These are phyloP conservation scores for Enchytraeus crypticus DNA, from an alignment of 2,888 invertebrate species.

Conservation along the genomic window DNA sequence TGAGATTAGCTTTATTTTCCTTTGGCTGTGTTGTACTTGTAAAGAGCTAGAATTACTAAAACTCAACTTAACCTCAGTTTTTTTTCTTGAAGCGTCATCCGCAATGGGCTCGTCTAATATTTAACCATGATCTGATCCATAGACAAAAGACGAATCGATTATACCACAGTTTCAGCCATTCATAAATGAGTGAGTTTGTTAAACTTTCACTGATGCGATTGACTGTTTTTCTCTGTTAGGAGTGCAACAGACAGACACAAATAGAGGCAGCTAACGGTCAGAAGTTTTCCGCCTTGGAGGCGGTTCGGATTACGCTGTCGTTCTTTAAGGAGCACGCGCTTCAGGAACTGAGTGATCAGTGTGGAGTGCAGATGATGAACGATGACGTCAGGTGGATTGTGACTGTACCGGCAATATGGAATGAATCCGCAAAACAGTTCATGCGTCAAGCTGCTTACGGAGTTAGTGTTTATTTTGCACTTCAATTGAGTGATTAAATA, in stretches of 20 bases:
- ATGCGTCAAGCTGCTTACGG: conserved; percentile 54
- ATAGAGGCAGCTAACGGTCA: conserved; percentile 52
- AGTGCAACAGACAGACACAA: conserved; percentile 49
- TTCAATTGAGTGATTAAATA: too few relatives aligned
- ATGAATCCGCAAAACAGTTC: conserved; percentile 55
- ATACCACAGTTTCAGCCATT: background rate
- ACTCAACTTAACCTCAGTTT: too few relatives aligned
- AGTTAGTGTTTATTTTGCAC: conserved; percentile 40
- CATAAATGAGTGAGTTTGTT: too few relatives aligned
- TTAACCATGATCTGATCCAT: too few relatives aligned
- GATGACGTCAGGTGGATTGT: conserved; percentile 55
- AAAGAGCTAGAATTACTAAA: too few relatives aligned
- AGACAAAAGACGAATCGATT: too few relatives aligned
- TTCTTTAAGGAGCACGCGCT: conserved; percentile 54
- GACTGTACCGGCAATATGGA: conserved; percentile 56
- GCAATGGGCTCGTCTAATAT: too few relatives aligned
- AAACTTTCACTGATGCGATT: too few relatives aligned
- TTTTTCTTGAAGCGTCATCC: too few relatives aligned
- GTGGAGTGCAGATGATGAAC: conserved; percentile 46
- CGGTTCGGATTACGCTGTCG: conserved; percentile 52
- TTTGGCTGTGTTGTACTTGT: too few relatives aligned
- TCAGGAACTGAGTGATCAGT: conserved; percentile 52
- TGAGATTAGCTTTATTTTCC: too few relatives aligned
- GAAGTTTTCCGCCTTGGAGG: conserved; percentile 49
- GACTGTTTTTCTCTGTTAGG: conserved; percentile 35